These are phyloP conservation scores for Patagioenas fasciata DNA, from an alignment of 2,113 vertebrate species.

Conservation along the genomic window DNA sequence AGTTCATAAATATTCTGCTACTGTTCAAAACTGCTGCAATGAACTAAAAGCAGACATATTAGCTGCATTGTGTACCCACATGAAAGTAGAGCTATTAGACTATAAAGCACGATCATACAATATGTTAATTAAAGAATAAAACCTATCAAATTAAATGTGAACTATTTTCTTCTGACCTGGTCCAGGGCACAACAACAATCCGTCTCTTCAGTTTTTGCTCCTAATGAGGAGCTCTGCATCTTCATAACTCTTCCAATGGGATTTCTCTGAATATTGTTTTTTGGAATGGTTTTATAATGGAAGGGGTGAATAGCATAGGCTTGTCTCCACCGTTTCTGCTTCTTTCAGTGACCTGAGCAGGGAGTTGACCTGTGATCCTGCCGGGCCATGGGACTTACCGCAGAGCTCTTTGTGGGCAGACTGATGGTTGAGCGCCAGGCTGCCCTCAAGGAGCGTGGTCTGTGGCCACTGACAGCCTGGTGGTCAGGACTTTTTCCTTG, in stretches of 20 bases:
- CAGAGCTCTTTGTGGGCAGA: neutral
- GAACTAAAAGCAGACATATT: neutral
- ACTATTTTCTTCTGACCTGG: neutral
- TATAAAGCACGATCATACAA: neutral
- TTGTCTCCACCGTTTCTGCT: neutral
- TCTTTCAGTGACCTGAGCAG: neutral
- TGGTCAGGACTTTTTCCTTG: neutral
- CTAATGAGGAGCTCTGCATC: neutral
- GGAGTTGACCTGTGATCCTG: neutral
- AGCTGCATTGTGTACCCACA: neutral
- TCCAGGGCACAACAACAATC: neutral
- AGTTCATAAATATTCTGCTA: slow-evolving; percentile 51
- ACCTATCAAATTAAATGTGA: neutral
- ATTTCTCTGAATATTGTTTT: neutral
- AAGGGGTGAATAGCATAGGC: accelerated
- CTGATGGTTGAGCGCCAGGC: neutral
- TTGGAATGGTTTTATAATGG: neutral
- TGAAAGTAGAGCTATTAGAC: neutral
- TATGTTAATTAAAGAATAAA: neutral
- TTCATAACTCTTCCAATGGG: neutral
- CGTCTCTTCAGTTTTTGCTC: neutral
- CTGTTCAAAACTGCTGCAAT: slow-evolving; percentile 16
- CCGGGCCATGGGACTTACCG: accelerated
- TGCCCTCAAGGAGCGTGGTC: neutral
- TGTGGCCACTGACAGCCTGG: neutral